A percentile compares a stretch with the other conserved stretches of the same genome.
Evolutionary conservation across 2,797 vertebrate genomes (phyloP).

Genomic region (Periparus ater): DNA sequence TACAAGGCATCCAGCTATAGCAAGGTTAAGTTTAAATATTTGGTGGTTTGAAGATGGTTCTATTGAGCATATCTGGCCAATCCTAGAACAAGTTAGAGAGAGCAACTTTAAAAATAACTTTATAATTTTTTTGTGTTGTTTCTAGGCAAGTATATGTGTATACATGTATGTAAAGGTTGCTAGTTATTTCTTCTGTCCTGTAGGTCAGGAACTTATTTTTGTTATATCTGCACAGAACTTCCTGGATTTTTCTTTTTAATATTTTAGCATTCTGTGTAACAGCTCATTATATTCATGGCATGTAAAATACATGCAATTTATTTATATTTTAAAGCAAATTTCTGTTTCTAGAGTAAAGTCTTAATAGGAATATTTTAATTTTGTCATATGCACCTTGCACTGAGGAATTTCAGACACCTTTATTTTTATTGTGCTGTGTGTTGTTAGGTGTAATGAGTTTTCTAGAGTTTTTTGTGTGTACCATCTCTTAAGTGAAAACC

Average conservation of each 20-base stretch:
- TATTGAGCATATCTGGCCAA: background rate
- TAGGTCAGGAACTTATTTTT: background rate
- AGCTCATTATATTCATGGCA: background rate
- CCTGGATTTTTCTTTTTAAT: background rate
- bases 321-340: background rate
- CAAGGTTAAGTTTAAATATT: background rate
- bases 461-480: background rate
- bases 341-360: background rate
- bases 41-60: background rate
- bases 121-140: accelerated
- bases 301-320: background rate
- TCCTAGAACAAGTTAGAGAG: background rate
- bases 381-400: background rate
- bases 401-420: background rate
- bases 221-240: background rate
- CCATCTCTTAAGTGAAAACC: background rate
- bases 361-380: background rate
- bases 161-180: background rate
- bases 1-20: background rate
- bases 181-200: background rate
- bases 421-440: background rate
- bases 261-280: background rate
- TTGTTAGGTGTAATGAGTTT: too few relatives aligned
- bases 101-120: background rate
- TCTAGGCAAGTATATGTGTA: accelerated